Evolutionary conservation across 2,888 invertebrate species (phyloP).

Genomic region (Ectobius pallidus): DNA sequence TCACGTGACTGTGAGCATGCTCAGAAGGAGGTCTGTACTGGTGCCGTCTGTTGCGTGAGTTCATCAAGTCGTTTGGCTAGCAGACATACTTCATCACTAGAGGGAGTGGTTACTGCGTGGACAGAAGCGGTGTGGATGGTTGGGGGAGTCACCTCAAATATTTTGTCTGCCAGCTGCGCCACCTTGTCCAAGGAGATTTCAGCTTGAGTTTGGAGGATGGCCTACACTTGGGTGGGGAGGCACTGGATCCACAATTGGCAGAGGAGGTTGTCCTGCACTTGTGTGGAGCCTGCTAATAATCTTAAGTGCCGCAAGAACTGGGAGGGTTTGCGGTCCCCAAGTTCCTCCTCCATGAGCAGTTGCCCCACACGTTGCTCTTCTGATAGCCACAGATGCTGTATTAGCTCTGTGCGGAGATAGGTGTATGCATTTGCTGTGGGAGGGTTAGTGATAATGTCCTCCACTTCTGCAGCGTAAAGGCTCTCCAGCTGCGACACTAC

Average conservation of each 20-base stretch:
- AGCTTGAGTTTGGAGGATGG: too few species aligned
- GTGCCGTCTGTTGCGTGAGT: not conserved
- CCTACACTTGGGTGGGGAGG: not conserved
- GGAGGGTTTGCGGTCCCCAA: not conserved
- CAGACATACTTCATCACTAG: not conserved
- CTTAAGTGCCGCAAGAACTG: not conserved
- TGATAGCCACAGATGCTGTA: not conserved
- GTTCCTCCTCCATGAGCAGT: not conserved
- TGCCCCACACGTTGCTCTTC: not conserved
- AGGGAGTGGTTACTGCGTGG: too few species aligned
- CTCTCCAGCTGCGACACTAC: slow-evolving; percentile 2
- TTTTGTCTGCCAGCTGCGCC: not conserved
- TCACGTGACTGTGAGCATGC: not conserved
- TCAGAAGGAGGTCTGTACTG: not conserved
- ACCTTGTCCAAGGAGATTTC: not conserved
- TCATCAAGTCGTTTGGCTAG: not conserved
- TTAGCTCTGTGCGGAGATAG: not conserved
- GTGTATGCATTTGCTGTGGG: not conserved
- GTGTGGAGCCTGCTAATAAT: not conserved
- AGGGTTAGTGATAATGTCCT: slow-evolving; percentile 28
- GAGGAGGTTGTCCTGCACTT: not conserved
- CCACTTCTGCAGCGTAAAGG: slow-evolving; percentile 10
- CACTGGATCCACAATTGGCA: too few species aligned
- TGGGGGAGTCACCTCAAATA: not conserved
- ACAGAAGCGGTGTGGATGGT: not conserved